phyloP scores from a whole-genome alignment of 1,140 invertebrate species.

The Scaptodrosophila lebanonensis region DNA sequence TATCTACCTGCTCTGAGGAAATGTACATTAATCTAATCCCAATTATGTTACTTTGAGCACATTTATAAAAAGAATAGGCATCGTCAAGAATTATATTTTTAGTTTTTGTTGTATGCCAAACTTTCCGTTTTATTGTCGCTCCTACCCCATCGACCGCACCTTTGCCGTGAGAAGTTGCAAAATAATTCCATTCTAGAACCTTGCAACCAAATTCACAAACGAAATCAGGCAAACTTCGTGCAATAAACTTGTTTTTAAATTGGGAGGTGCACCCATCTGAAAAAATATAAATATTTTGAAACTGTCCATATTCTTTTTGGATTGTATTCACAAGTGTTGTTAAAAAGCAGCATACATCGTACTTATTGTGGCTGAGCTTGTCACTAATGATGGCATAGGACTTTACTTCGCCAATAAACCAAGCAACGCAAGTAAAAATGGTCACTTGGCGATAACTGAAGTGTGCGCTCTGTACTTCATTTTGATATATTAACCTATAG shows the following conservation, averaged over 20 bases:
- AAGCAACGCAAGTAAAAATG: slow-evolving; percentile 22
- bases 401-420: slow-evolving; percentile 1
- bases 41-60: no score
- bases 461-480: slow-evolving; percentile 17
- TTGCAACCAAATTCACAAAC: background rate
- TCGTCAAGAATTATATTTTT: no score
- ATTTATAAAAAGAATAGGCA: no score
- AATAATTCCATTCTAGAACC: no score
- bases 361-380: slow-evolving; percentile 7
- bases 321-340: background rate
- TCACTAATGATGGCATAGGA: slow-evolving; percentile 13
- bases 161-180: no score
- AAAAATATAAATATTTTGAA: slow-evolving; percentile 2
- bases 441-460: slow-evolving; percentile 19
- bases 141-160: no score
- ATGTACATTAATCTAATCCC: no score
- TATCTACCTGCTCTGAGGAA: no score
- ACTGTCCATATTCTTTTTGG: background rate
- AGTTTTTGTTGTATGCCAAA: no score
- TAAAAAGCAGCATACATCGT: no score
- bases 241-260: slow-evolving; percentile 11
- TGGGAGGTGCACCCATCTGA: slow-evolving; percentile 4
- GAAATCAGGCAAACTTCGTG: background rate
- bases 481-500: slow-evolving; percentile 13
- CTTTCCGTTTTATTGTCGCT: no score